A percentile compares a stretch with the other conserved stretches of the same genome.
These are phyloP conservation scores for Spheniscus mendiculus DNA, from an alignment of 2,113 vertebrate species.

Conservation along the genomic window DNA sequence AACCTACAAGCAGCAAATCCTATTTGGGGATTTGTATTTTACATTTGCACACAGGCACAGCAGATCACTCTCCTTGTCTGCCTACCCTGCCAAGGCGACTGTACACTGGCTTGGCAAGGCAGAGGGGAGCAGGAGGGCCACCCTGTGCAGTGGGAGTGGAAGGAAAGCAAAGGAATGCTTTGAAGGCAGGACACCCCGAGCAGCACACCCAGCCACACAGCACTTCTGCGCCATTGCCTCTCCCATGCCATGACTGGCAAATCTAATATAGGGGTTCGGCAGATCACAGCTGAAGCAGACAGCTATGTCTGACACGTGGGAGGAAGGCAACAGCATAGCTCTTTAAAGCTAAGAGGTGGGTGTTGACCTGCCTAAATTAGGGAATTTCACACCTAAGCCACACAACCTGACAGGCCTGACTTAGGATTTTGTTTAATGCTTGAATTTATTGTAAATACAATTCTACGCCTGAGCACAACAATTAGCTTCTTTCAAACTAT, in stretches of 20 bases:
- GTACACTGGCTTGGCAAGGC: neutral
- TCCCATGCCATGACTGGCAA: neutral
- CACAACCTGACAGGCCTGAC: neutral
- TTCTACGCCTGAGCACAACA: neutral
- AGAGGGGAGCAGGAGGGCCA: neutral
- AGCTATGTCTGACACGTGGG: neutral
- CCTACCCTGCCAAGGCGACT: neutral
- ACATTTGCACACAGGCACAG: neutral
- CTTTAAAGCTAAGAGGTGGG: neutral
- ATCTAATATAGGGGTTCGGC: neutral
- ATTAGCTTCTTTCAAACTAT: neutral
- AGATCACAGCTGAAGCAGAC: neutral
- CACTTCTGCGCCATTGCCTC: neutral
- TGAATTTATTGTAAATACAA: neutral
- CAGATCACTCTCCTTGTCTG: neutral
- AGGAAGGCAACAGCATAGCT: neutral
- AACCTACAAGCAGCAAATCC: neutral
- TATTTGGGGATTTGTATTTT: neutral
- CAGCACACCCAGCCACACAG: neutral
- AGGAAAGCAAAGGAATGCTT: neutral
- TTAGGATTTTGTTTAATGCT: neutral
- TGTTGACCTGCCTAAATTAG: neutral
- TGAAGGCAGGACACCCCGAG: neutral
- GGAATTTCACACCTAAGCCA: neutral
- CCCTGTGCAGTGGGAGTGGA: rapidly evolving